Evolutionary conservation across 2,113 vertebrate genomes (phyloP).

Genomic region (Parus major): DNA sequence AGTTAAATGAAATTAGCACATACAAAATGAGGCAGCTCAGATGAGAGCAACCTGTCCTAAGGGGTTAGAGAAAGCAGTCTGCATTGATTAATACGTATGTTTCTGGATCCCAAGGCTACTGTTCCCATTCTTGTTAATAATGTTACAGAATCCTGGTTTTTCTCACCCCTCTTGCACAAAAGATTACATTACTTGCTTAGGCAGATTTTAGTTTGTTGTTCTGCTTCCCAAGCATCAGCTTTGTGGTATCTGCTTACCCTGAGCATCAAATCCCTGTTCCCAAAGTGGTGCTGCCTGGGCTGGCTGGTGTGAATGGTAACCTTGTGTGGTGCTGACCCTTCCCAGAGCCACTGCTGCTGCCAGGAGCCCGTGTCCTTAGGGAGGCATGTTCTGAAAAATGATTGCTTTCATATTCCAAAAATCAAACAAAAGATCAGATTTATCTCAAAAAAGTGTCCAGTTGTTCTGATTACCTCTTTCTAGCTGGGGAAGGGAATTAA

Average conservation of each 20-base stretch:
- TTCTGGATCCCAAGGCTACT: not conserved
- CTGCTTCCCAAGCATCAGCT: not conserved
- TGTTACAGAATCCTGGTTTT: not conserved
- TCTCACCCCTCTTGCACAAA: not conserved
- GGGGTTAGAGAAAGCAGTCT: not conserved
- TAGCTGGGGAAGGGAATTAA: not conserved
- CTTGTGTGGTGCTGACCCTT: rapidly evolving
- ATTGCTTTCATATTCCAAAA: not conserved
- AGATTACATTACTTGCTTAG: not conserved
- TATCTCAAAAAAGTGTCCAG: not conserved
- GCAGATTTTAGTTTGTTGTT: not conserved
- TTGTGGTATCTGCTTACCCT: not conserved
- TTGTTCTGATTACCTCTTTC: not conserved
- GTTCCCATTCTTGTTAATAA: not conserved
- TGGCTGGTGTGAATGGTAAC: not conserved
- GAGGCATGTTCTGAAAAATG: not conserved
- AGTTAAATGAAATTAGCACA: not conserved
- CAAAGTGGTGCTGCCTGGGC: not conserved
- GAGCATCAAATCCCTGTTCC: not conserved
- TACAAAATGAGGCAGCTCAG: not conserved
- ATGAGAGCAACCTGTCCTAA: not conserved
- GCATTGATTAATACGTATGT: rapidly evolving
- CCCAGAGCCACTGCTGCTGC: rapidly evolving
- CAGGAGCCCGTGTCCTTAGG: rapidly evolving
- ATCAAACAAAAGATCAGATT: not conserved